phyloP scores from a whole-genome alignment of 92 coral and sea anemone species.

The Galaxea fascicularis region DNA sequence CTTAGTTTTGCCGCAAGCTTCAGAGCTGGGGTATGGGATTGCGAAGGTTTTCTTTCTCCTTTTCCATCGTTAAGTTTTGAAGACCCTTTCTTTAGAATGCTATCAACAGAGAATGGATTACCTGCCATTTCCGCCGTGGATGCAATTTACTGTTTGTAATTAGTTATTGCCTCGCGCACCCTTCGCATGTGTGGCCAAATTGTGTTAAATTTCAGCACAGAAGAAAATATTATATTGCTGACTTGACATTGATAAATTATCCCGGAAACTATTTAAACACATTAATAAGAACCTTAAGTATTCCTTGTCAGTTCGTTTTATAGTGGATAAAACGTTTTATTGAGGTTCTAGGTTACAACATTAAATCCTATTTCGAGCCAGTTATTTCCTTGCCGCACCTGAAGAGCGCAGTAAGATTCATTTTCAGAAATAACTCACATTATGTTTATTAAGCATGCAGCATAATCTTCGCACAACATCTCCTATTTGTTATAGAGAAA shows the following conservation, averaged over 20 bases:
- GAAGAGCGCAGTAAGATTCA: no score
- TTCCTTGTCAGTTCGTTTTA: neutral
- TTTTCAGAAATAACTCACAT: no score
- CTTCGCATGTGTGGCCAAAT: neutral
- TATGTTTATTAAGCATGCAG: no score
- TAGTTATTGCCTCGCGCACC: no score
- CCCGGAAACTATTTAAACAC: neutral
- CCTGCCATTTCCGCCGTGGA: slow-evolving; percentile 54
- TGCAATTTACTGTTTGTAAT: neutral
- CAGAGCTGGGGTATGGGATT: slow-evolving; percentile 69
- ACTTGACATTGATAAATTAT: slow-evolving; percentile 69
- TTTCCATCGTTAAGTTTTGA: slow-evolving; percentile 3
- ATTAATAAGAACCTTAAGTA: neutral
- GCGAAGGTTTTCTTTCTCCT: slow-evolving; percentile 36
- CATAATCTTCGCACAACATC: neutral
- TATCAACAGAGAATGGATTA: slow-evolving; percentile 85
- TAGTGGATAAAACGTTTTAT: no score
- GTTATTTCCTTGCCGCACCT: no score
- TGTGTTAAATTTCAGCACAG: neutral
- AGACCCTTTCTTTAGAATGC: slow-evolving; percentile 67
- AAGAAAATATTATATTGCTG: neutral
- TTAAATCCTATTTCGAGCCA: no score
- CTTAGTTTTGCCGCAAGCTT: slow-evolving; percentile 86
- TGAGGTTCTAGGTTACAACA: no score
- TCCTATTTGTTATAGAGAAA: neutral